Base-by-base conservation (phyloP, 2,797 vertebrate genomes). In the Smutsia gigantea region DNA sequence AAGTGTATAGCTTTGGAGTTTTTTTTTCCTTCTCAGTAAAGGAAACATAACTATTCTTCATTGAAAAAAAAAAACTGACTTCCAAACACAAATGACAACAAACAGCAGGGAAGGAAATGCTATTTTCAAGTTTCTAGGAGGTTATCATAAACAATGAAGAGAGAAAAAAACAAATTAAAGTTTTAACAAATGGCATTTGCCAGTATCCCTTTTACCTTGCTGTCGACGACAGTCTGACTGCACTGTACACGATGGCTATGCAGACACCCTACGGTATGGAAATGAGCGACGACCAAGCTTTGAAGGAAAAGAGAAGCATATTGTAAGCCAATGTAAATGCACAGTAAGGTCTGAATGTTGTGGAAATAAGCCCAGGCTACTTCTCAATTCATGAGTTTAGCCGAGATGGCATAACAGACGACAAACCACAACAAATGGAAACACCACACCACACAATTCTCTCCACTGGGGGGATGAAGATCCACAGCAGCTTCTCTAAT, bases 41-140 rank as follows among this genome's bases (percentile, higher is more conserved):
- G 59, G 72, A 57, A 96, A 96, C 63, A 53, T 75, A 66, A 78
- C 29, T 72, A 61, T 66, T 77, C 93, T 91, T 92, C 57, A 53
- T 17, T 90, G 57, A 25, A 85, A 72, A 88, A 93, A 90, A 69
- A 42, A 89, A 61, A 31, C 10, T 57, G 55, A 90, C 91, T 97
- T 94, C 89, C 87, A 96, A 97, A 96, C 74, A 95, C 89, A 97
- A 97, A 97, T 87, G 92, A 97, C 96, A 94, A 95, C 46, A 97
- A 97, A 94, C 97, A 95, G 96, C 95, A 88, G 97, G 95, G 93
- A 96, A 90, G 84, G 46, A 97, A 96, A 97, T 94, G 92, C 93
- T 97, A 96, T 97, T 97, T 98, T 97, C 97, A 97, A 90, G 97
- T 97, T 94, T 97, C 84, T 95, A 51, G 86, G 49, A 97, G 95